Percentiles rank a stretch among this genome's conserved stretches.
phyloP scores from a whole-genome alignment of 2,888 invertebrate species.

The Torymus auratus region DNA sequence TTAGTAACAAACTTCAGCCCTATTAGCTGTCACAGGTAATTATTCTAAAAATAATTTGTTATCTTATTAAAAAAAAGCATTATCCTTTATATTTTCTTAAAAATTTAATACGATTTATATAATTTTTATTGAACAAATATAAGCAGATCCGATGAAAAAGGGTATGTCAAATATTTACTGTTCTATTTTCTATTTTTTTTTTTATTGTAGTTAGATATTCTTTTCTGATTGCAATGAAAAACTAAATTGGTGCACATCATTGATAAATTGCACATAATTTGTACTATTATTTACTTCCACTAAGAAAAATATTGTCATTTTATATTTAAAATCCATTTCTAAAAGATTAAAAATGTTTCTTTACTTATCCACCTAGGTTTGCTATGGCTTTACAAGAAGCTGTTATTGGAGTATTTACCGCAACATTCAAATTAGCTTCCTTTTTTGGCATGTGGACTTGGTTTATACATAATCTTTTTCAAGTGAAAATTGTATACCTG shows the following conservation, averaged over 20 bases:
- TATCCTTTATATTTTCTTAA: conserved; percentile 9
- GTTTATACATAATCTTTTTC: conserved; percentile 96
- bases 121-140: conserved; percentile 51
- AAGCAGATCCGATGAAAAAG: conserved; percentile 65
- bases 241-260: conserved; percentile 11
- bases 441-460: conserved; percentile 99
- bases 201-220: conserved; percentile 49
- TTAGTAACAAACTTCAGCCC: conserved; percentile 89
- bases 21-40: conserved; percentile 81
- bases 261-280: background rate
- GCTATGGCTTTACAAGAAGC: conserved; percentile 91
- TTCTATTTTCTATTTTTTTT: conserved; percentile 16
- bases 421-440: conserved; percentile 96
- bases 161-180: conserved; percentile 62
- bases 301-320: background rate
- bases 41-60: conserved; percentile 26
- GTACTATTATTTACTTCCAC: background rate
- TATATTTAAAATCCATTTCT: background rate
- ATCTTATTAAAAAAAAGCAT: conserved; percentile 6
- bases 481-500: conserved; percentile 95
- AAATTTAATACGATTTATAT: conserved; percentile 44
- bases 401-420: conserved; percentile 95
- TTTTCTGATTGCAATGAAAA: conserved; percentile 43
- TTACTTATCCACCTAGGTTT: conserved; percentile 79
- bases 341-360: conserved; percentile 36